Evolutionary conservation across 2,113 vertebrate genomes (phyloP), one percentile per base, ranked within the genome.

Genomic region (Actinemys pallida): DNA sequence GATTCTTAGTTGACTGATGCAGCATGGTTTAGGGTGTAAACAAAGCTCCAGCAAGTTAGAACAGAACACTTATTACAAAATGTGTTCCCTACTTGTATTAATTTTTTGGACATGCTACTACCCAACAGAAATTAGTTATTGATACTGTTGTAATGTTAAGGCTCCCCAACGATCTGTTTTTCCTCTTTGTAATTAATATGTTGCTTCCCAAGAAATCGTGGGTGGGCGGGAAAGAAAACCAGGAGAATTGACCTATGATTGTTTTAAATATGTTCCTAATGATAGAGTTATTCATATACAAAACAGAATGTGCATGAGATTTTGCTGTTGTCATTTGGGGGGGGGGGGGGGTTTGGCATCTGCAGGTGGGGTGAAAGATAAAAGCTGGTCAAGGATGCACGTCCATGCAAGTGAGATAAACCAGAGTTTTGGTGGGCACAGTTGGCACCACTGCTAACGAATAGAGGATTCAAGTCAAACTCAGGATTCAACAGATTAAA

Each of bases 371-470:
- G 76, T 88, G 88, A 69, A 84, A 90, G 79, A 88, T 54, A 17
- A 52, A 19, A 72, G 65, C n/a, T 72, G 17, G 19, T 39, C 19
- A 62, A 91, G 52, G 72, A 49, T 4, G 8, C 3, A n/a, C 54
- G 14, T 10, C 69, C 92, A 52, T 96, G 89, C n/a, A 72, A 72
- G 17, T 19, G 90, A 90, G 86, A 20, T 39, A 25, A 95, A 69
- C 52, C 90, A 85, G 8, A 39, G 0, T 29, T 42, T 54, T 65
- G 92, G 81, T 69, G 75, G 54, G 31, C 20, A 1, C 5, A 14
- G 72, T 42, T 91, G 95, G 72, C 53, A 83, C 42, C 78, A 88
- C 65, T 54, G 19, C 56, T 31, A 0, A 72, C 31, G 22, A n/a
- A 72, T n/a, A 89, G 45, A 65, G 86, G n/a, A 62, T 78, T 19